Conservation (phyloP, 2,113 vertebrate genomes). For the Phainopepla nitens region DNA sequence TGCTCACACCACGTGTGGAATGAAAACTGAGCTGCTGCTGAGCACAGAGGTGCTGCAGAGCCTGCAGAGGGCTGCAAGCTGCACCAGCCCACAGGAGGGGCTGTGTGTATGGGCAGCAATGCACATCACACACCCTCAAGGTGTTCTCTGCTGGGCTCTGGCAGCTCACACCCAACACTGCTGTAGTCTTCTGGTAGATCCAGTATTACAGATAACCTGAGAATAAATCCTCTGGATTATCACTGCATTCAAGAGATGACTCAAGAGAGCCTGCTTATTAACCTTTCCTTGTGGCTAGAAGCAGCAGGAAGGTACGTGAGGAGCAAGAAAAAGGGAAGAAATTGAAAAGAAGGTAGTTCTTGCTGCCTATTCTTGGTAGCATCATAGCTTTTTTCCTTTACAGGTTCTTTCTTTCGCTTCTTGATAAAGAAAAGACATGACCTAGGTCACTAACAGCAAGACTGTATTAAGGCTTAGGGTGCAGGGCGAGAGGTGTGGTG, state of each 20-base stretch:
- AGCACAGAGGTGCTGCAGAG: neutral
- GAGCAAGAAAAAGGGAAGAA: neutral
- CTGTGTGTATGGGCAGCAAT: rapidly evolving
- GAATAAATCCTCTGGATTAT: neutral
- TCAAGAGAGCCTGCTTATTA: neutral
- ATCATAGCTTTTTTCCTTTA: neutral
- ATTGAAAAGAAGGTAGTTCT: neutral
- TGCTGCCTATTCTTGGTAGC: neutral
- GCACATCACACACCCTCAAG: neutral
- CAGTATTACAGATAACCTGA: neutral
- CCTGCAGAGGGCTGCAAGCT: neutral
- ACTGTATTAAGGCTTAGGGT: neutral
- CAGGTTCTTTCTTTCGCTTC: neutral
- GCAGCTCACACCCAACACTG: neutral
- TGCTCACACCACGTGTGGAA: neutral
- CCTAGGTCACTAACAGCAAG: neutral
- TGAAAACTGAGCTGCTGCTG: neutral
- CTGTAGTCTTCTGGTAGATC: neutral
- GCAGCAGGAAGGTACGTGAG: neutral
- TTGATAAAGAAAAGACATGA: neutral
- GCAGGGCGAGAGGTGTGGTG: neutral
- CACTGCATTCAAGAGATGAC: neutral
- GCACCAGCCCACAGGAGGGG: neutral
- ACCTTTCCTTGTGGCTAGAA: neutral
- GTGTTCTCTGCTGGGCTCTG: neutral